Conservation (phyloP, 2,888 invertebrate genomes). For the Drosophila demipolita region DNA sequence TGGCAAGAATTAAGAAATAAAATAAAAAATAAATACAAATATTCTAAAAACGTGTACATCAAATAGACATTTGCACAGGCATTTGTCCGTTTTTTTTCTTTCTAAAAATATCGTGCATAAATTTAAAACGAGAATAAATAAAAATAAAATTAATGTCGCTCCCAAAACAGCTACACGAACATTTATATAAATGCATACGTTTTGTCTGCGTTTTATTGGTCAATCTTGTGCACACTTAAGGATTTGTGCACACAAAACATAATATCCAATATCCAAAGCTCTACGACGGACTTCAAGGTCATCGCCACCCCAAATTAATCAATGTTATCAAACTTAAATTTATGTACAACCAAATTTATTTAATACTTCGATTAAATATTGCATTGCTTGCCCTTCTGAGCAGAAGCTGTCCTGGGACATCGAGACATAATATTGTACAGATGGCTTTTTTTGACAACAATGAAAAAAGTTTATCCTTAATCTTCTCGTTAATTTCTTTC, state of each 20-base stretch:
- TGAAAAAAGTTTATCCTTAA: not conserved
- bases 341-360: not conserved
- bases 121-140: constrained; percentile 21
- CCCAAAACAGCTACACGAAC: not conserved
- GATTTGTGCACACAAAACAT: not conserved
- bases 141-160: constrained; percentile 23
- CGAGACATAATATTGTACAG: not conserved
- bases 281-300: constrained; percentile 47
- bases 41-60: constrained; percentile 1
- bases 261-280: constrained; percentile 30
- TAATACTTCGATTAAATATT: not conserved
- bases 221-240: not conserved
- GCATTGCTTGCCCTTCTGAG: not conserved
- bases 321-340: constrained; percentile 45
- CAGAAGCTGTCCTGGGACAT: not conserved
- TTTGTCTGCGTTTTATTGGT: constrained; percentile 6
- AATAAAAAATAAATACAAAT: constrained; percentile 4
- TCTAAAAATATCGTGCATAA: constrained; percentile 37
- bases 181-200: constrained; percentile 23
- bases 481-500: not conserved
- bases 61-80: constrained; percentile 11
- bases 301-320: constrained; percentile 38
- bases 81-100: constrained; percentile 6
- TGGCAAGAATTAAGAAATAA: not conserved
- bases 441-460: not conserved